Evolutionary conservation across 2,888 invertebrate species (phyloP), one percentile per base, ranked within the genome.

Genomic region (Pimpla rufipes): DNA sequence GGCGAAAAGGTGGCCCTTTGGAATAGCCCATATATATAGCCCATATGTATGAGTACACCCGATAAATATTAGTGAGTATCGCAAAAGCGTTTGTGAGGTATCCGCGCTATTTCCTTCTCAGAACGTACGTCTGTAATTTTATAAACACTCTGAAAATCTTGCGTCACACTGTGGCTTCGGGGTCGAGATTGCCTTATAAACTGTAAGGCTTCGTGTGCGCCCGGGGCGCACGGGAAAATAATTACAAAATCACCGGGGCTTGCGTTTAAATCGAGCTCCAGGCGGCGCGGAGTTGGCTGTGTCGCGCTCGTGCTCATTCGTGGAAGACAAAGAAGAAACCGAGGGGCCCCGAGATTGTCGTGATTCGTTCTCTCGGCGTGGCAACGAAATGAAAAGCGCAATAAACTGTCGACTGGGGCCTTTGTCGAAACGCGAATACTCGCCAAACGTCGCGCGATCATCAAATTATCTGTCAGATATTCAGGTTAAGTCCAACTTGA

Each of bases 81-180:
- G 37, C n/a, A 57, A 23, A 59, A 29, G 74, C 70, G 62, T 68
- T 85, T 85, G 76, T 74, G 45, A 37, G 84, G 81, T 73, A 67
- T 92, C 91, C 89, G 86, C 67, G 88, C 88, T 90, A 90, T 90
- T 89, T 88, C 86, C 85, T 88, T 85, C 86, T 83, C 86, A 88
- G 89, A 90, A 90, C 90, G 88, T 88, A 90, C 90, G 88, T 88
- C 86, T 47, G 89, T 93, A 93, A 93, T 93, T 93, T 93, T 93
- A 93, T 93, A 93, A 93, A 93, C 91, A 93, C 92, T 93, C 91
- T 90, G 92, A 92, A 93, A 93, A 93, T 93, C 92, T 93, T 90
- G 90, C 91, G 90, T 88, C 88, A 85, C 79, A 85, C 78, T 85
- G 85, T 87, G 92, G 91, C 90, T 91, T 92, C 92, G 84, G 80